Base-by-base conservation (phyloP, 2,797 vertebrate genomes). In the Erpetoichthys calabaricus region DNA sequence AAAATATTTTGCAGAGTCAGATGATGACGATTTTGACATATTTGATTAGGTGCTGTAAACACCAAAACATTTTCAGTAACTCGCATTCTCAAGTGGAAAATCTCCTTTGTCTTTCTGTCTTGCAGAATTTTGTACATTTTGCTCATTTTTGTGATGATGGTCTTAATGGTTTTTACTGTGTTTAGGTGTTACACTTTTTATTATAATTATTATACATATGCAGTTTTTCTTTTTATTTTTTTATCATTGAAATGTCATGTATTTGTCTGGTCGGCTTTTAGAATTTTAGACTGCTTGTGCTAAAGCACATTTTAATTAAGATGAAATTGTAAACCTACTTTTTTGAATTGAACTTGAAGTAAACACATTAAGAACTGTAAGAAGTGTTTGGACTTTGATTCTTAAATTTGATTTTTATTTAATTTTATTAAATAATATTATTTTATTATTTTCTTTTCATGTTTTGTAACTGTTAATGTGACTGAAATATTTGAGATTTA, bases 111-210 rank as follows among this genome's bases (percentile, higher is more conserved):
- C 82, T 73, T 83, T 76, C 81, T 82, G 83, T 88, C 83, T 65
- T 61, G 80, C 86, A 82, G 81, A 94, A 87, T 94, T 98, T 97
- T 97, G 91, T 98, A 97, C 91, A 95, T 97, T 91, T 88, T 79
- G 78, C 81, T 84, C 83, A 78, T 88, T 93, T 88, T 89, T 86
- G 92, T 97, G 91, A 89, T 79, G 69, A 84, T 73, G 89, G 93
- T 91, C 71, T 81, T 79, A 86, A 91, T 91, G 85, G 86, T 91
- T 97, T 97, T 91, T 94, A 91, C 88, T 72, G 92, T 96, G 85
- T 76, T 91, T 95, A 90, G 89, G 83, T 91, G 79, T 88, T 94
- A 95, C 80, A 92, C 88, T 89, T 94, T 89, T 84, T 83, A 72
- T 89, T 92, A 88, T 87, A 85, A 49, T 92, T 91, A 86, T 96